phyloP scores from a whole-genome alignment of 1,140 invertebrate genomes.

The Caenorhabditis inopinata region DNA sequence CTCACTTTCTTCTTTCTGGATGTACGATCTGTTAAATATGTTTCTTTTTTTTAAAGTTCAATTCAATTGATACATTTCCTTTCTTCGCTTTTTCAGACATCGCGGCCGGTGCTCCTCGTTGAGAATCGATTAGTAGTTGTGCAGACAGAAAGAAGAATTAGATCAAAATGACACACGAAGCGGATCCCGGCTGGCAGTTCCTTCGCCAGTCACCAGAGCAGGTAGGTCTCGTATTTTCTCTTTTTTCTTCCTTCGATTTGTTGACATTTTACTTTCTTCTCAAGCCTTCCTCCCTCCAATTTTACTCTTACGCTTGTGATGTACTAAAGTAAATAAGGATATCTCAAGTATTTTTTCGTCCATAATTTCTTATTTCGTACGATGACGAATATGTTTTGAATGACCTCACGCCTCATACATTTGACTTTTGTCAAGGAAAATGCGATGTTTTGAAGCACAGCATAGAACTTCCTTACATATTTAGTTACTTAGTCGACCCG shows the following conservation, averaged over 20 bases:
- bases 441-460: no score
- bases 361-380: background rate
- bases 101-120: conserved; percentile 1
- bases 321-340: background rate
- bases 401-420: no score
- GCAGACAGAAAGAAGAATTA: background rate
- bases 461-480: no score
- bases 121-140: conserved; percentile 12
- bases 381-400: no score
- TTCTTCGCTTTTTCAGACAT: conserved; percentile 3
- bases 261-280: conserved; percentile 13
- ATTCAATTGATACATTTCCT: no score
- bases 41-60: no score
- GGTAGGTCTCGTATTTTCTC: conserved; percentile 40
- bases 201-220: conserved; percentile 62
- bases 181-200: conserved; percentile 65
- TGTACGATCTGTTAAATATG: no score
- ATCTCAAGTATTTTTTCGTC: conserved; percentile 10
- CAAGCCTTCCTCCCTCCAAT: background rate
- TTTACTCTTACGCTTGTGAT: background rate
- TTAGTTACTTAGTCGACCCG: no score
- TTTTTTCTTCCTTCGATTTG: background rate
- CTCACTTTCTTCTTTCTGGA: no score
- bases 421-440: no score
- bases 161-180: conserved; percentile 38